Evolutionary conservation across 2,888 invertebrate species (phyloP), one percentile per base, ranked within the genome.

Genomic region (Tenthredo distinguenda): DNA sequence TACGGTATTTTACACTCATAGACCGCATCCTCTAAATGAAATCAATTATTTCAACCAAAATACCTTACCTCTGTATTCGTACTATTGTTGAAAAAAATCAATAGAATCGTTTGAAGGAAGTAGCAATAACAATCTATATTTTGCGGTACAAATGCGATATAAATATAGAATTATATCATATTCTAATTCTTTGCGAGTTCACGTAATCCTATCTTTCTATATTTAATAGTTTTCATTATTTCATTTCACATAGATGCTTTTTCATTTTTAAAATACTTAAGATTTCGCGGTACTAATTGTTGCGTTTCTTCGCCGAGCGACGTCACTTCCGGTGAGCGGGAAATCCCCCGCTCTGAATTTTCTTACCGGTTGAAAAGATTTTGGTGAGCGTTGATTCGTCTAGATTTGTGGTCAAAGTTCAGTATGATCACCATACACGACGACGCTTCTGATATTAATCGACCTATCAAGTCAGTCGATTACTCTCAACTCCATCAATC

Each of bases 401-500:
- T 0, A 43, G 12, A 74, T 43, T 40, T 43, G 12, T 43, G 74
- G 40, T 34, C 85, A 21, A 10, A 43, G 68, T 84, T 37, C 7
- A 34, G 21, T 31, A 21, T 72, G 15, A 71, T 71, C 12, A 21
- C 26, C 15, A 79, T 58, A 31, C 31, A 55, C 34, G 31, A 50
- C 31, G 1, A n/a, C 18, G 21, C 74, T n/a, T 10, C 0, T 62
- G 26, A 62, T 26, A 62, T 62, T 12, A 12, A 62, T 62, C 62
- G 62, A 62, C 62, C 62, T 62, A 62, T 62, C 62, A 62, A 62
- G 21, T 68, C 18, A 68, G 18, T 68, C 68, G 68, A 34, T 68
- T 68, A 68, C 12, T 18, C 68, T 62, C 10, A 68, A 68, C 68
- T 68, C 34, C 68, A 34, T 68, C 68, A 68, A 68, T 68, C 68